A percentile compares a stretch with the other conserved stretches of the same genome.
phyloP scores from a whole-genome alignment of 1,140 invertebrate species.

The Neodiprion virginianus region DNA sequence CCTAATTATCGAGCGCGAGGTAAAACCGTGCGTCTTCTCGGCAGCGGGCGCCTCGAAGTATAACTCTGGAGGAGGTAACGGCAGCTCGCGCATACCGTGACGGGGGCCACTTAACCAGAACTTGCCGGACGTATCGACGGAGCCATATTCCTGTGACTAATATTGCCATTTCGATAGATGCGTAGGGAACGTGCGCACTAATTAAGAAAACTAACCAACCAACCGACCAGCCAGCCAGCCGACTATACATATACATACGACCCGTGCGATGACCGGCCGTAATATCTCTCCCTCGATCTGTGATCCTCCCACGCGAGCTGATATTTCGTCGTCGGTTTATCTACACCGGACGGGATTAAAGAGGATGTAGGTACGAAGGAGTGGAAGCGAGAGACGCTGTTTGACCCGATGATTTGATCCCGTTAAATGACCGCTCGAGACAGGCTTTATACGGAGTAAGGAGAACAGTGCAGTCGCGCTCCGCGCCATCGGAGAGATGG shows the following conservation, averaged over 20 bases:
- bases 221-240: background rate
- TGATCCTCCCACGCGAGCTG: too few species aligned
- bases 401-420: background rate
- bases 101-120: background rate
- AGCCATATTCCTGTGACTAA: background rate
- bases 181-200: background rate
- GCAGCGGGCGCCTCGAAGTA: too few species aligned
- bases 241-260: too few species aligned
- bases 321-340: background rate
- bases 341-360: background rate
- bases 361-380: background rate
- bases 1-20: background rate
- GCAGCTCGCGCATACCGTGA: background rate
- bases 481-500: slow-evolving; percentile 34
- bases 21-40: too few species aligned
- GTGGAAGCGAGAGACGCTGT: background rate
- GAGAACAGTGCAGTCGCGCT: background rate
- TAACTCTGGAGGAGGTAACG: too few species aligned
- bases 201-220: background rate
- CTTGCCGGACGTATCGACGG: background rate
- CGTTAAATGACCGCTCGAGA: slow-evolving; percentile 1
- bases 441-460: slow-evolving; percentile 9
- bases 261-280: too few species aligned
- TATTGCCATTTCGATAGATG: slow-evolving; percentile 2
- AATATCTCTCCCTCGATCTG: too few species aligned